Percentiles rank a stretch among this genome's conserved stretches.
phyloP scores from a whole-genome alignment of 2,797 vertebrate species.

The Hippopotamyrus pictus region DNA sequence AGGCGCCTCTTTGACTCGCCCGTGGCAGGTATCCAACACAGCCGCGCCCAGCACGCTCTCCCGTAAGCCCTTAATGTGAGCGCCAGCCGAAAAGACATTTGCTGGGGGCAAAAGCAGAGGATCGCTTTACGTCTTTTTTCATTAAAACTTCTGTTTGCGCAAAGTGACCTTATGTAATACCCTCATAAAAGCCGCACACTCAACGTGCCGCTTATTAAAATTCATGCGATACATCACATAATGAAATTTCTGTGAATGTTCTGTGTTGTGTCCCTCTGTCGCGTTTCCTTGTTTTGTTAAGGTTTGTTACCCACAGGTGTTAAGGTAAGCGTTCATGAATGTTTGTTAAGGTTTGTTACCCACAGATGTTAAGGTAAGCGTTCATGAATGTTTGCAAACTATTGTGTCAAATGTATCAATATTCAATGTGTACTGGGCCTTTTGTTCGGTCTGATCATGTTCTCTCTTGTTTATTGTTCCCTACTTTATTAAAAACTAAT shows the following conservation, averaged over 20 bases:
- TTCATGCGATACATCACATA: background rate
- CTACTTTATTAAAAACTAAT: background rate
- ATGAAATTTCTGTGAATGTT: background rate
- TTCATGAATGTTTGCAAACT: background rate
- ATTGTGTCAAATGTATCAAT: background rate
- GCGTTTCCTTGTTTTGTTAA: background rate
- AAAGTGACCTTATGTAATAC: background rate
- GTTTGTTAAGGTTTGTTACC: background rate
- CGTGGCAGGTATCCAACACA: background rate
- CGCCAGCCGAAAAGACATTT: background rate
- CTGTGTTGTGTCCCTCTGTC: background rate
- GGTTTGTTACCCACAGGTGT: background rate
- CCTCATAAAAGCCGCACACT: background rate
- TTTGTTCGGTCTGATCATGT: background rate
- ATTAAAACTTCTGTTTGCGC: background rate
- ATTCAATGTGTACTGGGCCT: background rate
- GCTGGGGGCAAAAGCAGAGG: background rate
- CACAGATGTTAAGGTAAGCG: background rate
- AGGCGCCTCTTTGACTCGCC: background rate
- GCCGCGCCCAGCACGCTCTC: background rate
- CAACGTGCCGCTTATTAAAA: background rate
- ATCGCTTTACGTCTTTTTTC: constrained; percentile 8
- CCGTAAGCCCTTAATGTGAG: background rate
- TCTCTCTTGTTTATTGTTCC: background rate
- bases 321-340: too few relatives aligned